Evolutionary conservation across 2,797 vertebrate species (phyloP), one percentile per base, ranked within the genome.

Genomic region (Ciconia nigra): DNA sequence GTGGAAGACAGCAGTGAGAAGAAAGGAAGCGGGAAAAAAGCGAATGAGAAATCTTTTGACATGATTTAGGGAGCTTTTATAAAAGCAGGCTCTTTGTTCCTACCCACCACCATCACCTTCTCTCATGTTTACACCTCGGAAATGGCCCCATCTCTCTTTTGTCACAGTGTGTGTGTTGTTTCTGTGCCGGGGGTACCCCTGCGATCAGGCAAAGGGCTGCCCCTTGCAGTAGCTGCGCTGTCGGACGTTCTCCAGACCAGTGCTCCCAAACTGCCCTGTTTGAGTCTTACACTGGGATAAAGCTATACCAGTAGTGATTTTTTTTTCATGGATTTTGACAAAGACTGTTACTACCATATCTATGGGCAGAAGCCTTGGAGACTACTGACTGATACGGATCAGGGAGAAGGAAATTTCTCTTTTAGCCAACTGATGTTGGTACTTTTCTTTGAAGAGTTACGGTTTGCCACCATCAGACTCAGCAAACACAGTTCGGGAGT

Each of bases 241-340:
- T 16, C 6, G 3, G 41, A 61, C 11, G 9, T 11, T 59, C 58
- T 58, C 0, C 0, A 54, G 26, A 79, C 44, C 39, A 46, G 57
- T 14, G 9, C 10, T 42, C 10, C 61, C 47, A 66, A 46, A 59
- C 33, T 39, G 9, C 47, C 70, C 26, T 41, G 8, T 61, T 70
- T 61, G n/a, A 67, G 24, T 49, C 33, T 67, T 52, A n/a, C 8
- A 2, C 57, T 26, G 35, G 7, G 13, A 19, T 42, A 73, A 93
- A 74, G 35, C 29, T 10, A 39, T 22, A 71, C 29, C 15, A 52
- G 9, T 1, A 42, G 9, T 10, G 16, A 3, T 15, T 5, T 44
- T 42, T 49, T 31, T 29, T 14, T 7, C 9, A 17, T 8, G 2
- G 10, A 24, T 90, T 83, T 87, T n/a, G 29, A n/a, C 42, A 11